Conservation (phyloP, 2,888 invertebrate species). For the Synanthedon vespiformis region DNA sequence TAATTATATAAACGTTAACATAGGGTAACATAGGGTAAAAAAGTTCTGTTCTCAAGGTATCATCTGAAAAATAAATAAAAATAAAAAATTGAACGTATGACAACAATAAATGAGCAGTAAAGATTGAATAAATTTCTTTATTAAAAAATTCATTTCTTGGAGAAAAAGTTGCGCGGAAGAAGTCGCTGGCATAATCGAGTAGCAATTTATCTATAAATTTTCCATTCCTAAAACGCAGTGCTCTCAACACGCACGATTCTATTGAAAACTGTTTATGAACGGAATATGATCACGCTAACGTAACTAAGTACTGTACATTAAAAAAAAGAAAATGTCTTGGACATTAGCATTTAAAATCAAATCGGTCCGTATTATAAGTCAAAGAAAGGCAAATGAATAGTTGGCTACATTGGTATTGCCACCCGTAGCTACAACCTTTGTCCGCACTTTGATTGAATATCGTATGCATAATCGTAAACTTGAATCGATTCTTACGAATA, state of each 20-base stretch:
- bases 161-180: no score
- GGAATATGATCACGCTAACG: neutral
- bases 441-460: constrained; percentile 51
- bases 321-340: neutral
- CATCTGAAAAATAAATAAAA: no score
- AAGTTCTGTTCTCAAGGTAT: no score
- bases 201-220: no score
- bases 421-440: constrained; percentile 24
- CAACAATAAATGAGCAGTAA: no score
- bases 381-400: neutral
- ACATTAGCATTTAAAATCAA: neutral
- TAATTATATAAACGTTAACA: no score
- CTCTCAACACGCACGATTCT: neutral
- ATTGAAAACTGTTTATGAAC: neutral
- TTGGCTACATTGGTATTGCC: neutral
- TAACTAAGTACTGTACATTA: neutral
- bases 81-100: no score
- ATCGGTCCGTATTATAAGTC: neutral
- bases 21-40: no score
- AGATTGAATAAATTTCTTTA: no score
- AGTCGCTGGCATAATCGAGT: no score
- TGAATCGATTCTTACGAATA: constrained; percentile 43
- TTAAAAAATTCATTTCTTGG: no score
- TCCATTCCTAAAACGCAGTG: no score
- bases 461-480: constrained; percentile 55